Base-by-base conservation (phyloP, 2,113 vertebrate genomes). In the Triplophysa siluroides region DNA sequence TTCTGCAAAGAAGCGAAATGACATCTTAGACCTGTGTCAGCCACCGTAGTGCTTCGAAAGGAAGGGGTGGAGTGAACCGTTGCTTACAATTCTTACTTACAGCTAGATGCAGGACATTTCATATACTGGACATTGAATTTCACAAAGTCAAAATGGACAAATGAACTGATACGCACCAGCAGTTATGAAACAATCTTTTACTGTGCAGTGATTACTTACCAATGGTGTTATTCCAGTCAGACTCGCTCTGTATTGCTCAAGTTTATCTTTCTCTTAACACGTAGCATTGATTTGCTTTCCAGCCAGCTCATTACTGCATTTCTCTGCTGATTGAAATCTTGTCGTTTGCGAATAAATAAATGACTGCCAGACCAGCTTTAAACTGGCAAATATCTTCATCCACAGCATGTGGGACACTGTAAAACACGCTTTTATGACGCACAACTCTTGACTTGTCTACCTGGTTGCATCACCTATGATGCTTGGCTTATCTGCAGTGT, bases 251-350 rank as follows among this genome's bases (percentile, higher is more conserved):
- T 81, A 83, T 78, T 81, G 69, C 78, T 50, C 38, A 29, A 58
- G 61, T 76, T 65, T 69, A 73, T 79, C 21, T 60, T n/a, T 50
- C n/a, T 29, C 26, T 54, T 12, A 63, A 78, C 60, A 47, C 24
- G 52, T 72, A 61, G 26, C 63, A 64, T 62, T 76, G 74, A 81
- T 72, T 38, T 69, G 24, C 68, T 26, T 83, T 75, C 69, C 76
- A 19, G 58, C 38, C 7, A 21, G 67, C 76, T 76, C 33, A n/a
- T 81, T 78, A 71, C 52, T 76, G 65, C 52, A 21, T 61, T 79
- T 83, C 68, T 69, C 71, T 43, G 18, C 21, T 78, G 50, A 74
- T 52, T 78, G 69, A 81, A 68, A 70, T 61, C 43, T 47, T 73
- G 43, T 21, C 67, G 18, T 21, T 4, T 4, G 29, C 3, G 29